phyloP scores from a whole-genome alignment of 2,113 vertebrate species.

The Rana temporaria region DNA sequence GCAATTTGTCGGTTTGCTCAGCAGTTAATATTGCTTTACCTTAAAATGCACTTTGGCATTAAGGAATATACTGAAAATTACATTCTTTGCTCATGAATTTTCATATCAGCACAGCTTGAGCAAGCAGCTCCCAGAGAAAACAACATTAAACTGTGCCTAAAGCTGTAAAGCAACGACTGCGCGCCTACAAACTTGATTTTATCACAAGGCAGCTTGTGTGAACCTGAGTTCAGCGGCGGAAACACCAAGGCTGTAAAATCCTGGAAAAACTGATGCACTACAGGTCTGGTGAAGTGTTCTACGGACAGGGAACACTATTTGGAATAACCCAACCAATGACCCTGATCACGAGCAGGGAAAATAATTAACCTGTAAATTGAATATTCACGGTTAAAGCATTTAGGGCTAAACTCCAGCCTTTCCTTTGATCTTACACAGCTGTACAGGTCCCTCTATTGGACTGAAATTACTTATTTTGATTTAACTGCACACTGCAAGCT shows the following conservation, averaged over 20 bases:
- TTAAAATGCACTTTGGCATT: constrained; percentile 22
- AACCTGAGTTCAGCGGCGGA: neutral
- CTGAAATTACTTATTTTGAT: no score
- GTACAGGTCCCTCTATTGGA: no score
- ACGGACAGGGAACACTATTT: neutral
- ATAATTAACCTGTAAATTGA: no score
- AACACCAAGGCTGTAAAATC: neutral
- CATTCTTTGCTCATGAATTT: constrained; percentile 34
- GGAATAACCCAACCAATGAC: neutral
- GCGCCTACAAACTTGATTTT: constrained; percentile 22
- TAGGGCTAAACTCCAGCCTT: no score
- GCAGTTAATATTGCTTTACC: constrained; percentile 2
- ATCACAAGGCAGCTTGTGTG: neutral
- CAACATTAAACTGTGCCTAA: constrained; percentile 7
- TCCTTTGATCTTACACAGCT: no score
- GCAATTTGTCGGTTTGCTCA: neutral
- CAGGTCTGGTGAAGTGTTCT: neutral
- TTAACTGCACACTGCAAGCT: no score
- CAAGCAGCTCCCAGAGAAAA: constrained; percentile 20
- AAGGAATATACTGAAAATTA: neutral
- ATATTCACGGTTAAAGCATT: no score
- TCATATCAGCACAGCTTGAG: constrained; percentile 36
- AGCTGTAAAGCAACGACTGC: constrained; percentile 11
- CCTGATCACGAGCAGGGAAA: neutral
- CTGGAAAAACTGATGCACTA: no score